Percentiles rank a stretch among this genome's conserved stretches.
phyloP scores from a whole-genome alignment of 2,797 vertebrate species.

The Botia kubotai region DNA sequence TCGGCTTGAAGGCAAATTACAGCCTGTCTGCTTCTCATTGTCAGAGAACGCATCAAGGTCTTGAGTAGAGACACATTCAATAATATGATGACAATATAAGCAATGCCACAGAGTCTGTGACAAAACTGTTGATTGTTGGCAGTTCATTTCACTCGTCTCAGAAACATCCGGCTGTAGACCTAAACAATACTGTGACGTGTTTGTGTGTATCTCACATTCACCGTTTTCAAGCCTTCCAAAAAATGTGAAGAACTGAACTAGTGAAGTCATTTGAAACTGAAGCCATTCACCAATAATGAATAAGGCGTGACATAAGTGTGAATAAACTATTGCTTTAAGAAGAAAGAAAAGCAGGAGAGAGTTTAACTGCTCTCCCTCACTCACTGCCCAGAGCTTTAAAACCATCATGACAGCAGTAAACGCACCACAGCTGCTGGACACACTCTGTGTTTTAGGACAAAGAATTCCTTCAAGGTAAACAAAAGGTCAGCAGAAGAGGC shows the following conservation, averaged over 20 bases:
- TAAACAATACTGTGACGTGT: slow-evolving; percentile 26
- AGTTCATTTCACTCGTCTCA: slow-evolving; percentile 53
- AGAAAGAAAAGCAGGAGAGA: not conserved
- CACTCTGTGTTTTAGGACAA: not conserved
- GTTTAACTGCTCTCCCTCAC: not conserved
- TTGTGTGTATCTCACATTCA: slow-evolving; percentile 8
- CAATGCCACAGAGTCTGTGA: slow-evolving; percentile 48
- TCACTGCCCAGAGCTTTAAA: not conserved
- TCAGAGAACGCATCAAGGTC: slow-evolving; percentile 51
- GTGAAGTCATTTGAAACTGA: no score
- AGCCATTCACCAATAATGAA: no score
- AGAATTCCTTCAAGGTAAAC: not conserved
- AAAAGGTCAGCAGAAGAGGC: slow-evolving; percentile 1
- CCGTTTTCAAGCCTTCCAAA: not conserved
- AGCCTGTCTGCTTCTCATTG: slow-evolving; percentile 67
- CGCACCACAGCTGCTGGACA: not conserved
- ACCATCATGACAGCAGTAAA: slow-evolving; percentile 16
- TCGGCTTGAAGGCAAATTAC: slow-evolving; percentile 58
- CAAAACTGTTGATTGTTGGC: slow-evolving; percentile 59
- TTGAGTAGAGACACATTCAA: slow-evolving; percentile 60
- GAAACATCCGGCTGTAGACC: slow-evolving; percentile 31
- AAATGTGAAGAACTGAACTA: no score
- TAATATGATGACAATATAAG: slow-evolving; percentile 60
- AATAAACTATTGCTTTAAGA: not conserved
- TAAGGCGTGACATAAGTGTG: no score